Conservation (phyloP, 2,113 vertebrate species). For the Stegastes partitus region DNA sequence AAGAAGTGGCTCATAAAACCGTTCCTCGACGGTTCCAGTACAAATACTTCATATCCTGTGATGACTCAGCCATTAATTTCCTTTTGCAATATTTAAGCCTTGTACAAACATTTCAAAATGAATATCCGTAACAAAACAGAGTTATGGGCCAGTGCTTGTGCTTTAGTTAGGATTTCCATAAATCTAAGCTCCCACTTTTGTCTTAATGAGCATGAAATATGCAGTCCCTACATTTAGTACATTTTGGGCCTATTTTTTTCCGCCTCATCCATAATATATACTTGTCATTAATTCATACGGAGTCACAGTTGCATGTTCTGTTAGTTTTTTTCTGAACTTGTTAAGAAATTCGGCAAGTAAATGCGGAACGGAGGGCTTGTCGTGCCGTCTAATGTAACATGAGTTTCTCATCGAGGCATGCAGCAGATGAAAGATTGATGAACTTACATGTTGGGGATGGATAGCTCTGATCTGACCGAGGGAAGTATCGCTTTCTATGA, state of each 20-base stretch:
- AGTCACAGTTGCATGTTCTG: not conserved
- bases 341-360: conserved; percentile 14
- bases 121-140: conserved; percentile 19
- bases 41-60: not conserved
- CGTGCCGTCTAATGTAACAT: conserved; percentile 22
- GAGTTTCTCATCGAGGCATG: conserved; percentile 11
- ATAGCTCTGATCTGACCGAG: conserved; percentile 39
- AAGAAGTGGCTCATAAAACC: too few species aligned
- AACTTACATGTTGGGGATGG: conserved; percentile 45
- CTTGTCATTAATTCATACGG: conserved; percentile 44
- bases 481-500: conserved; percentile 40
- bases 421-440: conserved; percentile 51
- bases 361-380: conserved; percentile 15
- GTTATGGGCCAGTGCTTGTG: not conserved
- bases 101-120: conserved; percentile 13
- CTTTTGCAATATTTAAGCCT: not conserved
- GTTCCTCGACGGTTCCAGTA: too few species aligned
- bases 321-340: conserved; percentile 40
- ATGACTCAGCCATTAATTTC: not conserved
- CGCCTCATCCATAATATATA: conserved; percentile 56
- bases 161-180: conserved; percentile 26
- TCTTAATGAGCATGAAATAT: conserved; percentile 55
- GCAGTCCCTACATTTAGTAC: conserved; percentile 29
- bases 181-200: conserved; percentile 21
- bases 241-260: conserved; percentile 17